Conservation (phyloP, 2,888 invertebrate genomes). For the Eumacrocentrus americanus region DNA sequence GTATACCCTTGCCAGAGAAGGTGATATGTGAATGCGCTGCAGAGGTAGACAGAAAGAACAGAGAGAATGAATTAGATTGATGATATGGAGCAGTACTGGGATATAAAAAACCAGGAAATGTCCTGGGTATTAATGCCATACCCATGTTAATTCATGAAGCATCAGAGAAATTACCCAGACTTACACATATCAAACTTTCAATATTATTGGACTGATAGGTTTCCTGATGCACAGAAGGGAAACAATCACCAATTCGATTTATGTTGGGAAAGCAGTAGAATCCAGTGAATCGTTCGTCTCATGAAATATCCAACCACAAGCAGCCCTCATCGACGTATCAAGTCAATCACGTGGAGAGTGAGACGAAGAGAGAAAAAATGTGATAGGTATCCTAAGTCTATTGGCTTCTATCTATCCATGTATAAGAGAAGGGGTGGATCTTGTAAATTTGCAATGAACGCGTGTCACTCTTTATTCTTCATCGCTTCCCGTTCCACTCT, state of each 20-base stretch:
- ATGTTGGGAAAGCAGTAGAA: background rate
- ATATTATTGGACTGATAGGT: background rate
- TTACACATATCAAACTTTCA: background rate
- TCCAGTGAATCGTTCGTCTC: constrained; percentile 14
- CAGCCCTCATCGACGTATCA: constrained; percentile 23
- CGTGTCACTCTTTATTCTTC: constrained; percentile 12
- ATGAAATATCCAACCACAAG: constrained; percentile 30
- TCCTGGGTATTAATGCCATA: too few relatives aligned
- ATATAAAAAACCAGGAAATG: too few relatives aligned
- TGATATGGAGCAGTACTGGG: too few relatives aligned
- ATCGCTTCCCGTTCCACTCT: background rate
- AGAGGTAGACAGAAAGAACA: background rate
- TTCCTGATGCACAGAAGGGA: background rate
- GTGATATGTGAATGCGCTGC: background rate
- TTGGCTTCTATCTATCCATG: too few relatives aligned
- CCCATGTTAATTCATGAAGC: too few relatives aligned
- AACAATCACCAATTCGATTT: background rate
- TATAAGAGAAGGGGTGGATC: constrained; percentile 6
- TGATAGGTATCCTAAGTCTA: constrained; percentile 27
- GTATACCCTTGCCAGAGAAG: constrained; percentile 5
- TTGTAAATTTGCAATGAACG: constrained; percentile 9
- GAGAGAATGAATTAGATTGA: background rate
- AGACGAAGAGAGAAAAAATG: constrained; percentile 17
- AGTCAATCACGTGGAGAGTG: constrained; percentile 17
- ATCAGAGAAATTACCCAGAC: background rate